Evolutionary conservation across 2,113 vertebrate species (phyloP).

Genomic region (mouse (Mus musculus)): GRCm39 chr12:69038501-69039000

Average conservation of each 20-base stretch:
- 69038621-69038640: background rate
- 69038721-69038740: background rate
- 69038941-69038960: conserved; percentile 71
- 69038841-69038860: background rate
- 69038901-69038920: conserved; percentile 66
- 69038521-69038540: background rate
- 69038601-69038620: background rate
- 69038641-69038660: background rate
- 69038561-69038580: background rate
- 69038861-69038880: background rate
- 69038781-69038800: background rate
- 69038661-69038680: background rate
- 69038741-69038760: background rate
- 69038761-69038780: background rate
- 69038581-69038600: background rate
- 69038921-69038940: conserved; percentile 72
- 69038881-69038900: conserved; percentile 28
- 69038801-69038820: background rate
- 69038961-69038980: conserved; percentile 80
- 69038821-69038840: background rate
- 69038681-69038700: background rate
- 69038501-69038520: background rate
- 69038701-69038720: background rate
- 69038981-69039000: conserved; percentile 67
- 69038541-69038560: background rate